phyloP scores from a whole-genome alignment of 2,113 vertebrate species.

The Psilopogon haemacephalus region DNA sequence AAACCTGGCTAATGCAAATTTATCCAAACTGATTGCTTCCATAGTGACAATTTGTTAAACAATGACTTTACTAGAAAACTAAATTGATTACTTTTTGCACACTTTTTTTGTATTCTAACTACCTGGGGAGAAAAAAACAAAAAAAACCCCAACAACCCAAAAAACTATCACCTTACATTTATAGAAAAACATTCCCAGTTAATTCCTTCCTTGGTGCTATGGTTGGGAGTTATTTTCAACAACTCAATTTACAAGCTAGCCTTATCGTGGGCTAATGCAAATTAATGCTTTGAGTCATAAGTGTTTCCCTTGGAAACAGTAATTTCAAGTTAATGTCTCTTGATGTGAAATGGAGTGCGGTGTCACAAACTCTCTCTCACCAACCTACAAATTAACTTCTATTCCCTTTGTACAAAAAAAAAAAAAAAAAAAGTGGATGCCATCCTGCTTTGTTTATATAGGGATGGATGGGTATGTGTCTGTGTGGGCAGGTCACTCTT shows the following conservation, averaged over 20 bases:
- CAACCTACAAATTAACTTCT: slow-evolving; percentile 63
- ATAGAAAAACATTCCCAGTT: slow-evolving; percentile 37
- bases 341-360: slow-evolving; percentile 69
- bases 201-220: slow-evolving; percentile 54
- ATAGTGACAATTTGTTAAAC: slow-evolving; percentile 42
- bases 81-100: slow-evolving; percentile 33
- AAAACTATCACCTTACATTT: slow-evolving; percentile 32
- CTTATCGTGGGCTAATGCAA: slow-evolving; percentile 65
- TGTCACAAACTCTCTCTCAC: slow-evolving; percentile 59
- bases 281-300: slow-evolving; percentile 69
- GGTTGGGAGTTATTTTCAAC: slow-evolving; percentile 64
- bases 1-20: slow-evolving; percentile 9
- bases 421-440: slow-evolving; percentile 17
- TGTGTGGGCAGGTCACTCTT: not conserved
- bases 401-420: not conserved
- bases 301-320: slow-evolving; percentile 70
- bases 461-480: not conserved
- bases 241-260: slow-evolving; percentile 63
- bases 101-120: slow-evolving; percentile 57
- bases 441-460: not conserved
- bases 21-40: slow-evolving; percentile 41
- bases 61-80: slow-evolving; percentile 21
- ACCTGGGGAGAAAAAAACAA: slow-evolving; percentile 1
- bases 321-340: slow-evolving; percentile 70
- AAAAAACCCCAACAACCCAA: too few relatives aligned